Percentiles rank a stretch among this genome's conserved stretches.
These are phyloP conservation scores for Dryomyza anilis DNA, from an alignment of 2,888 invertebrate genomes.

Conservation along the genomic window DNA sequence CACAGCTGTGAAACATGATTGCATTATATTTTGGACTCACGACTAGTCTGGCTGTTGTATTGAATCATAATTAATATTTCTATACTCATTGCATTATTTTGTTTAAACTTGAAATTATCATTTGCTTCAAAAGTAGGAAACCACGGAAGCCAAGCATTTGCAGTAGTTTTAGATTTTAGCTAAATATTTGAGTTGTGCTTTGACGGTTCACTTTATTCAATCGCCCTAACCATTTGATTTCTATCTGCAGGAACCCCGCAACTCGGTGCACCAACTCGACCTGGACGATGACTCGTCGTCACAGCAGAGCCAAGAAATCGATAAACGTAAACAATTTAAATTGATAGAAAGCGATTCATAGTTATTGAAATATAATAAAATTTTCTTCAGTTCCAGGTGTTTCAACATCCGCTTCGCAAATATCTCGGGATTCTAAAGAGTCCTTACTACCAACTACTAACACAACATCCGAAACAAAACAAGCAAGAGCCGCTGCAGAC, in stretches of 20 bases:
- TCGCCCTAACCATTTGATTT: background rate
- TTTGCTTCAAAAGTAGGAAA: too few relatives aligned
- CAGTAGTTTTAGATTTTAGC: background rate
- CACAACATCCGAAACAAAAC: constrained; percentile 19
- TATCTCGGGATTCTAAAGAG: constrained; percentile 59
- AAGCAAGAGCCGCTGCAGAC: constrained; percentile 19
- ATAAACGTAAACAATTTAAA: constrained; percentile 65
- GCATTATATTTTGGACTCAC: constrained; percentile 37
- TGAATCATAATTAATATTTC: background rate
- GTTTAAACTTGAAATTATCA: too few relatives aligned
- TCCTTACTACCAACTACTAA: constrained; percentile 6
- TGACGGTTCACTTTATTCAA: background rate
- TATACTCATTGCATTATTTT: background rate
- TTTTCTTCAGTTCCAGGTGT: constrained; percentile 57
- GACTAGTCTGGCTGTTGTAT: constrained; percentile 45
- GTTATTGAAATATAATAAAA: background rate
- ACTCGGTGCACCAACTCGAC: constrained; percentile 86
- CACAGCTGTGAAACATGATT: too few relatives aligned
- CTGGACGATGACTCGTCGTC: constrained; percentile 91
- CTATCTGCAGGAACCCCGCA: constrained; percentile 84
- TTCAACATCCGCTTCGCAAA: constrained; percentile 52
- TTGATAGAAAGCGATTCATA: too few relatives aligned
- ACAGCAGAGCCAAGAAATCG: constrained; percentile 81
- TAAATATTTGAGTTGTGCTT: background rate
- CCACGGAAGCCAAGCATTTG: too few relatives aligned